Evolutionary conservation across 2,797 vertebrate species (phyloP), one percentile per base, ranked within the genome.

Genomic region (Masticophis lateralis): DNA sequence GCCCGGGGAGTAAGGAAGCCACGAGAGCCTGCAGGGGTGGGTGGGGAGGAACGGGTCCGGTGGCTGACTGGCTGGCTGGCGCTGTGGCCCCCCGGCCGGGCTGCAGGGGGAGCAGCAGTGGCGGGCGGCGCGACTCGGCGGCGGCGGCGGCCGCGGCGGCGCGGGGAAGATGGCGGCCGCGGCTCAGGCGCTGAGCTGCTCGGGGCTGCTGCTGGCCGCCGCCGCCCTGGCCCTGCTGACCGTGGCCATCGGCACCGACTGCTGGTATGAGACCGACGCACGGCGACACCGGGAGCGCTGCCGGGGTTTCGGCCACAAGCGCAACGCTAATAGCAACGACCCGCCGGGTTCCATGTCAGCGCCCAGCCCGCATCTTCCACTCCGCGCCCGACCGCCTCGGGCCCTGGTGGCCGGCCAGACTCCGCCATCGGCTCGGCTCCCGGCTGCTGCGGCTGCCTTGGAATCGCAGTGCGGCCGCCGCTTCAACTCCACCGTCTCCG

Each of bases 261-360:
- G 98, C 86, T 99, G 99, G 98, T 99, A 99, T 97, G 98, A 99
- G 98, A 99, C 98, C 53, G 99, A 99, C 95, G 99, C 99, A 20
- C 97, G 99, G 97, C 97, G 98, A 91, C 98, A 99, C 94, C 98
- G 99, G 1, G 98, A 99, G 93, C 98, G 98, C 95, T 99, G 99
- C 97, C 98, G 98, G 94, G 98, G 98, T 97, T 98, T 98, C 95
- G 98, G 98, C 95, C 98, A 98, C 97, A 99, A 99, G 97, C 97
- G 98, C 66, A 98, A 97, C 97, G n/a, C 93, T 56, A 61, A 66
- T 27, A 57, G 18, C 89, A 88, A 10, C 93, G 98, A 99, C 97
- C 96, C 96, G 56, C 98, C 98, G 4, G 98, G 98, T 1, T 99
- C 98, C 97, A 99, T 99, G 97, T 98, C 98, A 96, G 99, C 98